phyloP scores from a whole-genome alignment of 2,113 vertebrate species.

The Smithornis capensis region DNA sequence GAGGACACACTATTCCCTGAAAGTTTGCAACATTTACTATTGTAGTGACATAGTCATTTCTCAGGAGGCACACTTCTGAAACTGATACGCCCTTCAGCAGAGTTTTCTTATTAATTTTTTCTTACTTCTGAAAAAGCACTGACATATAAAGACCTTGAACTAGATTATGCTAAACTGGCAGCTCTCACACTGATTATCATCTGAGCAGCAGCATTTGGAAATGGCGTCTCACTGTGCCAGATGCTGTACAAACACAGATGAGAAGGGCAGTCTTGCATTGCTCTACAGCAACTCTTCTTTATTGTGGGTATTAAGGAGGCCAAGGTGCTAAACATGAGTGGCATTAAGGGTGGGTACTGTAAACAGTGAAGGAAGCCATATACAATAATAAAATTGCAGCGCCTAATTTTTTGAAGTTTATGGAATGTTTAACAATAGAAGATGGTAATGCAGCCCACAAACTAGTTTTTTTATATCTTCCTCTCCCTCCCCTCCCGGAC shows the following conservation, averaged over 20 bases:
- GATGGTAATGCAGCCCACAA: not conserved
- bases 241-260: not conserved
- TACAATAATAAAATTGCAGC: not conserved
- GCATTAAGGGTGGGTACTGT: not conserved
- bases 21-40: not conserved
- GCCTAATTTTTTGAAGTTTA: not conserved
- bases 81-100: not conserved
- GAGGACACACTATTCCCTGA: not conserved
- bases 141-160: not conserved
- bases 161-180: not conserved
- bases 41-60: not conserved
- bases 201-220: not conserved
- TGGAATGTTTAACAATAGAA: not conserved
- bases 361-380: not conserved
- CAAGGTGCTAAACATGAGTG: not conserved
- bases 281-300: not conserved
- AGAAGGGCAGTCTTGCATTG: not conserved
- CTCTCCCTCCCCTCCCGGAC: fast-evolving
- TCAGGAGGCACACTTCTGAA: not conserved
- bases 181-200: not conserved
- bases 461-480: not conserved
- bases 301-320: not conserved
- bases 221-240: not conserved
- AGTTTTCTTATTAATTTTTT: not conserved
- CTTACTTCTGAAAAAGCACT: not conserved